Evolutionary conservation across 2,797 vertebrate genomes (phyloP).

Genomic region (Lacerta viridis): DNA sequence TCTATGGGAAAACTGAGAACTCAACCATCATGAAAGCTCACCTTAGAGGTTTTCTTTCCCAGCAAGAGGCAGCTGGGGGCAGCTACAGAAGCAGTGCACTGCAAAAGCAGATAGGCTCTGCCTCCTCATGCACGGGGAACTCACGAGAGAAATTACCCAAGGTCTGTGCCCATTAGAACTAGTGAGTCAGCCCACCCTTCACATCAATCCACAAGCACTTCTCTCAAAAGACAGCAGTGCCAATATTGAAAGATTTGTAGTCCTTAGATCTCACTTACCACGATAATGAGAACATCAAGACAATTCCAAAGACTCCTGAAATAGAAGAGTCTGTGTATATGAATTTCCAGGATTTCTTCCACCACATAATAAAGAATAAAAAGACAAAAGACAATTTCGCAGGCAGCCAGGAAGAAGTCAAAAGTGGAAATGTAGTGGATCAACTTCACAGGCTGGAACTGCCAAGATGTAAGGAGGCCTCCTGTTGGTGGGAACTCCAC

Average conservation of each 20-base stretch:
- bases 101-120: background rate
- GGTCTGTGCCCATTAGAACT: background rate
- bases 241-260: background rate
- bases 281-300: slow-evolving; percentile 91
- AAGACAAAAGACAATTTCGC: slow-evolving; percentile 93
- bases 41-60: background rate
- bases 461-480: slow-evolving; percentile 92
- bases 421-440: slow-evolving; percentile 90
- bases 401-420: slow-evolving; percentile 94
- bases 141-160: background rate
- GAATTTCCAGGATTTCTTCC: slow-evolving; percentile 96
- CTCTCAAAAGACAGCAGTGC: background rate
- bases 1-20: too few species aligned
- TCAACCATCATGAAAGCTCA: too few species aligned
- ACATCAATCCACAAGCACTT: background rate
- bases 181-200: background rate
- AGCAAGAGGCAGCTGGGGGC: background rate
- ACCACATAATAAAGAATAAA: slow-evolving; percentile 96
- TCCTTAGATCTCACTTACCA: slow-evolving; percentile 78
- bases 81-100: background rate
- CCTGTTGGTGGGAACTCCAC: slow-evolving; percentile 96
- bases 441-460: slow-evolving; percentile 94
- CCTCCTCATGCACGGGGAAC: background rate
- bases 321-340: slow-evolving; percentile 91
- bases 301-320: slow-evolving; percentile 97